Evolutionary conservation across 2,888 invertebrate species (phyloP), one percentile per base, ranked within the genome.

Genomic region (Sarcophaga carnaria): DNA sequence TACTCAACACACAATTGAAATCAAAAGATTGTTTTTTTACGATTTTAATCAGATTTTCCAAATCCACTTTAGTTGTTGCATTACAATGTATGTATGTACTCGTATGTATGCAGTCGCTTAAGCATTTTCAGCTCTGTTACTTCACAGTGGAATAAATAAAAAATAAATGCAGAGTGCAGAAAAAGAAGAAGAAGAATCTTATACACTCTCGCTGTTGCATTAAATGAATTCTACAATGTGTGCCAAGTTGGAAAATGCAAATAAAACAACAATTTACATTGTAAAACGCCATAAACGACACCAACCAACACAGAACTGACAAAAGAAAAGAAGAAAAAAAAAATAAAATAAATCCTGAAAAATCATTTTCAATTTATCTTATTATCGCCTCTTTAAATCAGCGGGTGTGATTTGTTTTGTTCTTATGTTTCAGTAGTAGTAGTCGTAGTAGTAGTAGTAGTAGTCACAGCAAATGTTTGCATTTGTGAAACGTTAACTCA

Each of bases 231-330:
- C 69, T 78, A 67, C 22, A 74, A 67, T 80, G 66, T 80, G 76
- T 76, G 76, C 70, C 71, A 85, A 78, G 80, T 80, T 47, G 76
- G 76, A 80, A 80, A 85, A 85, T 85, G 76, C 71, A 80, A 85
- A 84, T 80, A 80, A 80, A 80, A 83, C 27, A 83, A 37, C 37
- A 47, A 78, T 47, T 71, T 71, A 77, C 71, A 71, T 64, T 66
- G 45, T 47, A 27, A 27, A 22, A 54, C 4, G 54, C 54, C 54
- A 54, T 17, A 54, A 54, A 54, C 54, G 17, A 14, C 17, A 54
- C 20, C 66, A 45, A 67, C 45, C 37, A 37, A 66, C 37, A 66
- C 25, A 17, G 37, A 37, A 37, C 37, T 37, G 37, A 37, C 6
- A 64, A 49, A 14, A 49, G 12, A 49, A 14, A 49, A 12, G 14